These are phyloP conservation scores for Drosophila koepferae DNA, from an alignment of 2,888 invertebrate genomes.

Conservation along the genomic window DNA sequence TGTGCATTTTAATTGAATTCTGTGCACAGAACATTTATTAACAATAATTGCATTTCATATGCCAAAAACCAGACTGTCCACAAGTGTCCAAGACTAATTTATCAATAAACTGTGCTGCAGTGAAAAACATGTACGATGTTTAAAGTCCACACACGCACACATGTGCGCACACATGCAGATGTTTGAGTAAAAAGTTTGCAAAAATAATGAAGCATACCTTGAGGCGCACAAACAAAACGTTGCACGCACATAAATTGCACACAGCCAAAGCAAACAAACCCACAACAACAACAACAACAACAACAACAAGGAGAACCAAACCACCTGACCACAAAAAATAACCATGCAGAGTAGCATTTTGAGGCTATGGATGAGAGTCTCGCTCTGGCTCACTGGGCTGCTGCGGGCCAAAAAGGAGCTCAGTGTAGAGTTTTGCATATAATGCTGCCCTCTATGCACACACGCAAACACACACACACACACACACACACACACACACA, in stretches of 20 bases:
- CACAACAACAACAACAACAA: conserved; percentile 26
- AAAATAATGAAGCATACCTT: conserved; percentile 80
- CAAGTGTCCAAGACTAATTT: conserved; percentile 78
- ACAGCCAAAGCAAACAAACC: conserved; percentile 69
- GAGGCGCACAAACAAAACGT: conserved; percentile 65
- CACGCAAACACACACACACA: conserved; percentile 8
- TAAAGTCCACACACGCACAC: conserved; percentile 17
- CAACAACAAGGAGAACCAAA: conserved; percentile 29
- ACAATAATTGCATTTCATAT: conserved; percentile 78
- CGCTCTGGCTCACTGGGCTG: conserved; percentile 10
- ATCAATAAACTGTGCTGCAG: conserved; percentile 65
- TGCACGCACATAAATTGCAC: conserved; percentile 70
- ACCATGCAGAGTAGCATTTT: conserved; percentile 30
- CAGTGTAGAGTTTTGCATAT: conserved; percentile 63
- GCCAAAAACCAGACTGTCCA: conserved; percentile 70
- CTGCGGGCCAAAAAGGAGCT: conserved; percentile 51
- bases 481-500: conserved; percentile 14
- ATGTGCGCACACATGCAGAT: conserved; percentile 1
- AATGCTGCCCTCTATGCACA: conserved; percentile 45
- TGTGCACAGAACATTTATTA: conserved; percentile 73
- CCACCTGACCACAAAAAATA: conserved; percentile 62
- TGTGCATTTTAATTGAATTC: conserved; percentile 72
- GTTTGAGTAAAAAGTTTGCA: conserved; percentile 72
- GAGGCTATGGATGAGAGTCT: conserved; percentile 15
- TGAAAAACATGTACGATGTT: conserved; percentile 17